Evolutionary conservation across 2,888 invertebrate genomes (phyloP), one percentile per base, ranked within the genome.

Genomic region (Gastrophysa polygoni): DNA sequence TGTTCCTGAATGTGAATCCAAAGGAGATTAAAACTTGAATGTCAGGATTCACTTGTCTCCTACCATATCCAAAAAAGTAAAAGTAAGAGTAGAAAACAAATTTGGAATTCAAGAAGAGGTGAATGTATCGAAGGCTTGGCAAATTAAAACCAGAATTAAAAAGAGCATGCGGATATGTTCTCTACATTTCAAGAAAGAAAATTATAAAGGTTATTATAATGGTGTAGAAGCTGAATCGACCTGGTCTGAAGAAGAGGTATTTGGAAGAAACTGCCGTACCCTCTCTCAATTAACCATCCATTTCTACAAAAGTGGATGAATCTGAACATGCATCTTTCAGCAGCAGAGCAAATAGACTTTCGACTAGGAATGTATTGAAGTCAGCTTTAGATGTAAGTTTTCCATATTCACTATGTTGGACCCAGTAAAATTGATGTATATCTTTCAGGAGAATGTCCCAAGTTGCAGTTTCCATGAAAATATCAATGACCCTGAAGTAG

Each of bases 1-100:
- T 51, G 51, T 51, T 4, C 51, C 51, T 32, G 34, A 29, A 28
- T 51, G 51, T 51, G 29, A 24, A 51, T 51, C 32, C 29, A 51
- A 32, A 32, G 51, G 51, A 17, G 51, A 32, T 51, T 28, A 11
- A 51, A 51, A 28, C 32, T 32, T 2, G 34, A 28, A 24, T 32
- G 51, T 51, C 2, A 24, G 32, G 10, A 28, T 51, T 51, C 51
- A 51, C 29, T 11, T 16, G 2, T 51, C 29, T 24, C 51, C 51
- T 7, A 51, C 6, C 10, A 7, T 32, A 1, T 16, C 8, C 51
- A 51, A 51, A 11, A 51, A 51, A 11, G 29, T 32, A 6, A 28
- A 51, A 51, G 14, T 29, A n/a, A n/a, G n/a, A n/a, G n/a, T n/a
- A n/a, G n/a, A n/a, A n/a, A n/a, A n/a, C n/a, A n/a, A n/a, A n/a